Evolutionary conservation across 2,888 invertebrate genomes (phyloP), one percentile per base, ranked within the genome.

Genomic region (Orthosia gothica): DNA sequence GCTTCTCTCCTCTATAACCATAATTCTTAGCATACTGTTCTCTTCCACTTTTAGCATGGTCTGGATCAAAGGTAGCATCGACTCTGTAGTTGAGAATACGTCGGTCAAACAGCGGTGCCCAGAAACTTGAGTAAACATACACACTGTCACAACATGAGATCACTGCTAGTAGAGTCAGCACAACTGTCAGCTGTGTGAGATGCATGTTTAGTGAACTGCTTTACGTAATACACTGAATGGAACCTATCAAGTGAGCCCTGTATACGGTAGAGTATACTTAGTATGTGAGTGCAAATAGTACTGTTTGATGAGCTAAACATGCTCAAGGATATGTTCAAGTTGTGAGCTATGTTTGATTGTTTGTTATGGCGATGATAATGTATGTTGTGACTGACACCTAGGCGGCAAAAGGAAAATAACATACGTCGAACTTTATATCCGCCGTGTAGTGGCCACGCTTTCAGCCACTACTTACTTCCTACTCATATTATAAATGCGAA

Each of bases 51-150:
- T 79, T 90, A 0, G 93, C 96, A 0, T 87, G 88, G 0, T 91
- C 88, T 0, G 94, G 93, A 18, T 93, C 88, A 77, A 96, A 95
- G 2, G 87, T 83, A 0, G 89, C 87, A 49, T 95, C 95, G 9
- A 96, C 94, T 9, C 92, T 87, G 70, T 95, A 96, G 76, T 93
- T 93, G 11, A 96, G 83, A 64, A 95, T 91, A 26, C 90, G 89
- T 0, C 93, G 92, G 78, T 95, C 91, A 54, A 91, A 93, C 50
- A 96, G 80, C 13, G 96, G 95, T 65, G 94, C 94, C 94, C 94
- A 96, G 87, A 96, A 96, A 89, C 94, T 94, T 0, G 96, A 96
- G 82, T 92, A 93, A 5, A 93, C 73, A 18, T 85, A 82, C 16
- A 87, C 88, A 65, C 89, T 83, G 18, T 91, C 91, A 75, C 91